Conservation (phyloP, 2,888 invertebrate genomes). For the Drosophila rellima region DNA sequence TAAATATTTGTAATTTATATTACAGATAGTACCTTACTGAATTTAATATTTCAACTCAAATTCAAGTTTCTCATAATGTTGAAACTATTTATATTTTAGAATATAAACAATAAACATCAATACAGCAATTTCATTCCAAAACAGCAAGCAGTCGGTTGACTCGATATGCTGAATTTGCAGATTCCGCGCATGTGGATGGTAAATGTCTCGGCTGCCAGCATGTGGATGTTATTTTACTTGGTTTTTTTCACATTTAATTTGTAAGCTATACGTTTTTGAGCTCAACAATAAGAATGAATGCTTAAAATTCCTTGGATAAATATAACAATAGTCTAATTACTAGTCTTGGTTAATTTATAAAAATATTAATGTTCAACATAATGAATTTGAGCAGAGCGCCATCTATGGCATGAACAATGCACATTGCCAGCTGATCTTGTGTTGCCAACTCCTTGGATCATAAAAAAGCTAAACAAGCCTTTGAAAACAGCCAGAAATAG, state of each 20-base stretch:
- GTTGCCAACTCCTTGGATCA: too few relatives aligned
- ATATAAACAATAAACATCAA: too few relatives aligned
- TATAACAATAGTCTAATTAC: too few relatives aligned
- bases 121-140: neutral
- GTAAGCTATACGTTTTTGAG: neutral
- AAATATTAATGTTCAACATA: neutral
- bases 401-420: slow-evolving; percentile 20
- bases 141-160: neutral
- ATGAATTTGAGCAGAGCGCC: slow-evolving; percentile 2
- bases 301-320: too few relatives aligned
- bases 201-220: slow-evolving; percentile 30
- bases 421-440: slow-evolving; percentile 5
- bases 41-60: too few relatives aligned
- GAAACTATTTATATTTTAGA: too few relatives aligned
- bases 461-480: too few relatives aligned
- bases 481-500: too few relatives aligned
- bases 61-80: too few relatives aligned
- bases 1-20: neutral
- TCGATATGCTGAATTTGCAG: slow-evolving; percentile 42
- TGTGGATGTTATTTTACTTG: slow-evolving; percentile 37
- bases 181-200: slow-evolving; percentile 50
- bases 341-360: neutral
- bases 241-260: neutral
- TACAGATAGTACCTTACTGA: too few relatives aligned
- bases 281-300: neutral